phyloP scores from a whole-genome alignment of 2,888 invertebrate genomes.

The Pollenia griseotomentosa region DNA sequence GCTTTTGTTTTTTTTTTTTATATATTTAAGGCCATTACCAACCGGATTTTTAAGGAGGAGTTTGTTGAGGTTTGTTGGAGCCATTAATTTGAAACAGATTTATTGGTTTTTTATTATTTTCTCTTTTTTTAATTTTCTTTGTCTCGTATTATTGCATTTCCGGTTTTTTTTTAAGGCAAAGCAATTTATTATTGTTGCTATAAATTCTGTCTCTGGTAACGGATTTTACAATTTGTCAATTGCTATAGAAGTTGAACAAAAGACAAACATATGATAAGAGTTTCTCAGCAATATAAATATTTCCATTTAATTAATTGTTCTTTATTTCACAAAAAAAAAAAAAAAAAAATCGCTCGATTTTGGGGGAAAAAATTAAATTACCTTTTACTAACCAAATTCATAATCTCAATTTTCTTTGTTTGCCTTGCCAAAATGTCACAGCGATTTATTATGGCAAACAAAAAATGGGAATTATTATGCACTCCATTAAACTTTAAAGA shows the following conservation, averaged over 20 bases:
- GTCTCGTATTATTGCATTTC: constrained; percentile 45
- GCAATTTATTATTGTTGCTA: constrained; percentile 25
- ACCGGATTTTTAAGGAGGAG: constrained; percentile 38
- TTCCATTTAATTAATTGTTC: constrained; percentile 34
- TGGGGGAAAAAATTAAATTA: not conserved
- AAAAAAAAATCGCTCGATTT: not conserved
- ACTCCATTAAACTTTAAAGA: constrained; percentile 41
- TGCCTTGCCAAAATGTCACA: constrained; percentile 26
- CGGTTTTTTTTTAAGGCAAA: not conserved
- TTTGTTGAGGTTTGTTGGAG: constrained; percentile 58
- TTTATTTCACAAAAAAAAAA: not conserved
- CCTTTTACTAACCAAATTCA: constrained; percentile 3
- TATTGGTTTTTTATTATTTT: constrained; percentile 60
- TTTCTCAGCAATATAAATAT: constrained; percentile 5
- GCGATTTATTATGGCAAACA: not conserved
- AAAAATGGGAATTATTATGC: constrained; percentile 18
- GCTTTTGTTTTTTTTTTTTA: constrained; percentile 15
- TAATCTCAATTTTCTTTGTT: not conserved
- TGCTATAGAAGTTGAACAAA: not conserved
- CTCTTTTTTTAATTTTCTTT: constrained; percentile 25
- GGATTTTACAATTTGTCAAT: constrained; percentile 46
- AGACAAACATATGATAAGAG: constrained; percentile 18
- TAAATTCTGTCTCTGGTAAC: not conserved
- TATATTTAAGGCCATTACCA: not conserved
- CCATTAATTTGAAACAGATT: constrained; percentile 70